phyloP scores from a whole-genome alignment of 2,888 invertebrate species.

The Omphaloscelis lunosa region DNA sequence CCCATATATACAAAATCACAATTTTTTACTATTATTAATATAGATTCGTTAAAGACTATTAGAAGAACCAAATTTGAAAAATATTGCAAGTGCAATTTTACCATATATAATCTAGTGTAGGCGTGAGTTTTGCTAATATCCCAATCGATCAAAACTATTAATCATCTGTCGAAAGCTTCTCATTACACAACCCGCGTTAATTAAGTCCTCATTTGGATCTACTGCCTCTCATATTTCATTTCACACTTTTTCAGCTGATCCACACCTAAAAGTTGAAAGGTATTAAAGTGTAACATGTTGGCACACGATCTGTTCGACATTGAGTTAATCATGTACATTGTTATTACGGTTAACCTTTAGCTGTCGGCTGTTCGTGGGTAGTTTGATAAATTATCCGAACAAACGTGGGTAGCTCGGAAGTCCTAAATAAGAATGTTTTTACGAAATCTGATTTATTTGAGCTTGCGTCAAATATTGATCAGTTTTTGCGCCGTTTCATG shows the following conservation, averaged over 20 bases:
- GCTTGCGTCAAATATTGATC: slow-evolving; percentile 25
- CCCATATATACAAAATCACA: too few relatives aligned
- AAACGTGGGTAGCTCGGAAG: slow-evolving; percentile 50
- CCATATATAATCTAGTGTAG: not conserved
- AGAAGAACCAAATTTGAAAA: not conserved
- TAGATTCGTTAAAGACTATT: too few relatives aligned
- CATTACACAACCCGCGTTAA: slow-evolving; percentile 30
- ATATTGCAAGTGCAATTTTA: not conserved
- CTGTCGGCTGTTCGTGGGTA: slow-evolving; percentile 59
- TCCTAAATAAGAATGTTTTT: slow-evolving; percentile 42
- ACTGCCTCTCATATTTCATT: slow-evolving; percentile 32
- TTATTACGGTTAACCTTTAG: slow-evolving; percentile 61
- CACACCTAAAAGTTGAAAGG: slow-evolving; percentile 25
- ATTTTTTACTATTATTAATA: too few relatives aligned
- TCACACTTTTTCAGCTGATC: not conserved
- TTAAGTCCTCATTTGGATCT: slow-evolving; percentile 25
- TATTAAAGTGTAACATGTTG: slow-evolving; percentile 21
- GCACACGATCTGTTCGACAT: slow-evolving; percentile 70
- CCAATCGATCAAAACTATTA: slow-evolving; percentile 37
- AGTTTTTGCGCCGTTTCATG: slow-evolving; percentile 14
- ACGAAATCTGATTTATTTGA: slow-evolving; percentile 13
- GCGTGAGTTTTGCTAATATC: not conserved
- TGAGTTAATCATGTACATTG: slow-evolving; percentile 71
- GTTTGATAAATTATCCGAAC: slow-evolving; percentile 66
- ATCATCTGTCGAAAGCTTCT: slow-evolving; percentile 42